Evolutionary conservation across 2,797 vertebrate genomes (phyloP).

Genomic region (Alcedo quadribrachys): DNA sequence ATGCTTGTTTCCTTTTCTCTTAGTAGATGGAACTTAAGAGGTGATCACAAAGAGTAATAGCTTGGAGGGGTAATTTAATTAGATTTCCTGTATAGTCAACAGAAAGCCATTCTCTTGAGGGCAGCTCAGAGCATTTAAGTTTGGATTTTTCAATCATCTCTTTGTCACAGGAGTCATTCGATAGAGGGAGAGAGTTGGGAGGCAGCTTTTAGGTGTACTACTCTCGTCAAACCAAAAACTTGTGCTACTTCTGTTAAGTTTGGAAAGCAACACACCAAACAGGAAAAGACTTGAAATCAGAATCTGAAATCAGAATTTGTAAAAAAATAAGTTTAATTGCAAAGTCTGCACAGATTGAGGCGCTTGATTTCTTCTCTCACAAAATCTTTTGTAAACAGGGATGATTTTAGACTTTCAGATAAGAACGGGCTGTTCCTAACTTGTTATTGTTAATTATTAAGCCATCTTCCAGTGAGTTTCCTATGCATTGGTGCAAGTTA

Average conservation of each 20-base stretch:
- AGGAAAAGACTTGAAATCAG: neutral
- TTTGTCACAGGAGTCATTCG: neutral
- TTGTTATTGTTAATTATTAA: conserved; percentile 3
- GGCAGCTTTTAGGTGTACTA: neutral
- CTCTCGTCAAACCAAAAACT: neutral
- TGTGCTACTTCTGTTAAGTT: neutral
- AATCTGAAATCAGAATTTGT: neutral
- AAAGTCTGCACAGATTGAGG: neutral
- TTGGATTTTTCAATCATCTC: neutral
- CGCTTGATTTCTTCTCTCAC: neutral
- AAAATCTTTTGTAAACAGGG: neutral
- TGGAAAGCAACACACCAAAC: neutral
- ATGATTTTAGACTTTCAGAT: neutral
- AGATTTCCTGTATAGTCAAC: neutral
- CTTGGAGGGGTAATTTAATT: neutral
- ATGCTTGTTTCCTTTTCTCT: neutral
- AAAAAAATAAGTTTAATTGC: neutral
- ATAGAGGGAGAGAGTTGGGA: neutral
- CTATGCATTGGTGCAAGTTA: conserved; percentile 1
- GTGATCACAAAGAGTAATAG: neutral
- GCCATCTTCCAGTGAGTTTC: neutral
- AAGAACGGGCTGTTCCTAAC: neutral
- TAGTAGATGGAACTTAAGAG: neutral
- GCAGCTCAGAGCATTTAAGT: neutral
- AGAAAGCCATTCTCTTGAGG: neutral